Evolutionary conservation across 2,797 vertebrate species (phyloP).

Genomic region (Alauda arvensis): DNA sequence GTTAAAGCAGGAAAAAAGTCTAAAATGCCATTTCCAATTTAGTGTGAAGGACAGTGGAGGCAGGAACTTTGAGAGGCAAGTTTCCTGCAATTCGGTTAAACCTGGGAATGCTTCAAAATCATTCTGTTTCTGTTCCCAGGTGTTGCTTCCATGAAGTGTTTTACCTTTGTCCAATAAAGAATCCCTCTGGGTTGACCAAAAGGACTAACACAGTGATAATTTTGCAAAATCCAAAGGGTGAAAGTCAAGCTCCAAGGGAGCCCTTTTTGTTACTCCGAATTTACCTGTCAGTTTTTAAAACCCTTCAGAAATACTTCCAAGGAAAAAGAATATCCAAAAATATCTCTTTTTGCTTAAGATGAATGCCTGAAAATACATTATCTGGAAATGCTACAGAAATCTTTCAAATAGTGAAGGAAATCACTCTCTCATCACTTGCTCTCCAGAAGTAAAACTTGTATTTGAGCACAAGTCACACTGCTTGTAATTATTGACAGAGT

Average conservation of each 20-base stretch:
- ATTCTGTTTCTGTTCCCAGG: not conserved
- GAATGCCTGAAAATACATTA: not conserved
- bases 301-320: not conserved
- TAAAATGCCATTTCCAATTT: not conserved
- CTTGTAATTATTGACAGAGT: not conserved
- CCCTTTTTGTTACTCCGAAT: not conserved
- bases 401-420: not conserved
- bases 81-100: not conserved
- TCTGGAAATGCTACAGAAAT: not conserved
- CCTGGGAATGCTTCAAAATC: not conserved
- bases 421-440: not conserved
- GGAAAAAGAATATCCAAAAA: not conserved
- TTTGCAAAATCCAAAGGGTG: not conserved
- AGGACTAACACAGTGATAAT: not conserved
- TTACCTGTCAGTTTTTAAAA: not conserved
- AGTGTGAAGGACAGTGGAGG: not conserved
- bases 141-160: not conserved
- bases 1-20: not conserved
- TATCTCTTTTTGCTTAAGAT: not conserved
- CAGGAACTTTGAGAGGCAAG: not conserved
- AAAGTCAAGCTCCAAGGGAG: not conserved
- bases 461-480: not conserved
- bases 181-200: not conserved
- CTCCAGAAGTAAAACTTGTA: not conserved
- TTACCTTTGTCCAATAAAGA: not conserved